Conservation (phyloP, 2,797 vertebrate genomes). For the Botia almorhae region DNA sequence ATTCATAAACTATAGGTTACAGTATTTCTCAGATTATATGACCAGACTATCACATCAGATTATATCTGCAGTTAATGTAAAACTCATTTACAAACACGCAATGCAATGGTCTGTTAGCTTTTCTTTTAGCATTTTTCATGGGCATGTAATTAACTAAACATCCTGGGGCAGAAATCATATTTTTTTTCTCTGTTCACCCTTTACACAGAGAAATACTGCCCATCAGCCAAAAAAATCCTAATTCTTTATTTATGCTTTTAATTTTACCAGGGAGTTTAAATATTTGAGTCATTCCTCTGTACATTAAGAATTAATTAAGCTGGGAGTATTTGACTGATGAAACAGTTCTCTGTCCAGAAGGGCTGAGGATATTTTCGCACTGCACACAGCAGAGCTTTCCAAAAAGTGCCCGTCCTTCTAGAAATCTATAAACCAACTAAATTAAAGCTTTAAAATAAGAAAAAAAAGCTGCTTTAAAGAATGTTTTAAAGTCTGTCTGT, state of each 20-base stretch:
- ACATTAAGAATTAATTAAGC: slow-evolving; percentile 48
- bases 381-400: not conserved
- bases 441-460: not conserved
- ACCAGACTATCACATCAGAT: no score
- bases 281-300: slow-evolving; percentile 30
- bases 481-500: no score
- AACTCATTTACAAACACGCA: no score
- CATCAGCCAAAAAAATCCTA: slow-evolving; percentile 16
- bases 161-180: not conserved
- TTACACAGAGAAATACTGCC: slow-evolving; percentile 11
- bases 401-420: not conserved
- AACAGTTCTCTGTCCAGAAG: not conserved
- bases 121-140: no score
- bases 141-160: not conserved
- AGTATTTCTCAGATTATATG: no score
- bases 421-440: not conserved
- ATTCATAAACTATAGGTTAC: no score
- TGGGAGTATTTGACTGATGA: slow-evolving; percentile 19
- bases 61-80: no score
- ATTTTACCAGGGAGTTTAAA: slow-evolving; percentile 51
- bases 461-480: not conserved
- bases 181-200: not conserved
- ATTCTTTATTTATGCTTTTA: slow-evolving; percentile 57
- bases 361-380: slow-evolving; percentile 11
- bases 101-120: not conserved